Evolutionary conservation across 2,113 vertebrate genomes (phyloP).

Genomic region (Dromiciops gliroides): DNA sequence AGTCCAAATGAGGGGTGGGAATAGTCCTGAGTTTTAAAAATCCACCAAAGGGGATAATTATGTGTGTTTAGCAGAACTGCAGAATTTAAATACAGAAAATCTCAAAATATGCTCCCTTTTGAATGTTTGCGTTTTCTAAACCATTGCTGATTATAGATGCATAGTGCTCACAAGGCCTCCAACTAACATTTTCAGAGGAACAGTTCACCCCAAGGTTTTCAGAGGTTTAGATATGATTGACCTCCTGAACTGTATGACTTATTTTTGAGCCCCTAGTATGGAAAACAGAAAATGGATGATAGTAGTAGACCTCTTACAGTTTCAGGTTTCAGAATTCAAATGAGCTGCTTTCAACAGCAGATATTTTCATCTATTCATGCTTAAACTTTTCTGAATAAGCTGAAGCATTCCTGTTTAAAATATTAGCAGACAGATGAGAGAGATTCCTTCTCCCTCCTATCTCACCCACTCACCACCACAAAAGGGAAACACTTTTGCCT

Average conservation of each 20-base stretch:
- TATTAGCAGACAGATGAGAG: not conserved
- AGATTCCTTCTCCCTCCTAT: not conserved
- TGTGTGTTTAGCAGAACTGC: not conserved
- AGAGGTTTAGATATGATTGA: conserved; percentile 1
- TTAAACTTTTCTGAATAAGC: not conserved
- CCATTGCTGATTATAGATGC: not conserved
- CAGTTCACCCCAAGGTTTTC: not conserved
- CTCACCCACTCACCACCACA: not conserved
- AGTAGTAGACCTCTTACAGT: not conserved
- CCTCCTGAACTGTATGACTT: not conserved
- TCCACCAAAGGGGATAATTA: conserved; percentile 6
- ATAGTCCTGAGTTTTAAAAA: not conserved
- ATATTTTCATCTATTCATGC: not conserved
- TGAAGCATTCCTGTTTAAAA: not conserved
- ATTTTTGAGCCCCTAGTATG: not conserved
- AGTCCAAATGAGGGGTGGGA: not conserved
- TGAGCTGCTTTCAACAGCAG: not conserved
- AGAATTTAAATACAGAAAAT: not conserved
- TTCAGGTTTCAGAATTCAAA: conserved; percentile 13
- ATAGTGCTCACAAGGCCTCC: not conserved
- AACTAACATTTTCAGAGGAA: not conserved
- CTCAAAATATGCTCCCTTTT: conserved; percentile 17
- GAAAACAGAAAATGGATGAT: not conserved
- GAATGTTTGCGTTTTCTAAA: conserved; percentile 18
- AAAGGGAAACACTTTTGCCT: not conserved